Base-by-base conservation (phyloP, 2,113 vertebrate genomes). In the Agelaius tricolor region DNA sequence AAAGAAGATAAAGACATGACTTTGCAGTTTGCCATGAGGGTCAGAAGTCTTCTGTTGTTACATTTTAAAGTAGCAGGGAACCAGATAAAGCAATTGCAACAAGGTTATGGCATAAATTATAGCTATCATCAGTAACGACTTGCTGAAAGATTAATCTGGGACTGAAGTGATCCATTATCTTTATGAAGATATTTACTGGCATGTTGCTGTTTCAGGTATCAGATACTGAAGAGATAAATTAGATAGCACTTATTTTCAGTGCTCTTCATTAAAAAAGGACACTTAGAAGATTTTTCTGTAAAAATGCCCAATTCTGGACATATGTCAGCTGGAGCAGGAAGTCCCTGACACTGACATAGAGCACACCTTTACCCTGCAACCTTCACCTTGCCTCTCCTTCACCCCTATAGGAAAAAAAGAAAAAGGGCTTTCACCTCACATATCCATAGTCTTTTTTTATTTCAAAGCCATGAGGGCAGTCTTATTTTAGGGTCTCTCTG, bases 111-210 rank as follows among this genome's bases (percentile, higher is more conserved):
- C 52, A 86, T 62, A 90, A 90, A 84, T 90, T 74, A 71, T 11
- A 74, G 21, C 54, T 83, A 47, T 71, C 72, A 69, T 30, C 33
- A 68, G 65, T 67, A 89, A 78, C 52, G 83, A 86, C 51, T 74
- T 84, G 16, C 43, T 67, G 68, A 88, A 51, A 63, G 54, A 88
- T 88, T 77, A 27, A 73, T 74, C 67, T 35, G 35, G 28, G 35
- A 67, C 20, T 62, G 30, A 87, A 80, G 55, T 23, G 28, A 84
- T 84, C 43, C 55, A 61, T 90, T 88, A 66, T 22, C 31, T 88
- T 93, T 83, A 80, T 57, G 47, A 67, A 92, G 83, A 44, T 84
- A 84, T 77, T 92, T 90, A 96, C 43, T 19, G 47, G 21, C 33
- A 74, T 54, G 41, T 19, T 88, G 63, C 76, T 76, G n/a, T 68